Base-by-base conservation (phyloP, 1,140 invertebrate species). In the Triops cancriformis region DNA sequence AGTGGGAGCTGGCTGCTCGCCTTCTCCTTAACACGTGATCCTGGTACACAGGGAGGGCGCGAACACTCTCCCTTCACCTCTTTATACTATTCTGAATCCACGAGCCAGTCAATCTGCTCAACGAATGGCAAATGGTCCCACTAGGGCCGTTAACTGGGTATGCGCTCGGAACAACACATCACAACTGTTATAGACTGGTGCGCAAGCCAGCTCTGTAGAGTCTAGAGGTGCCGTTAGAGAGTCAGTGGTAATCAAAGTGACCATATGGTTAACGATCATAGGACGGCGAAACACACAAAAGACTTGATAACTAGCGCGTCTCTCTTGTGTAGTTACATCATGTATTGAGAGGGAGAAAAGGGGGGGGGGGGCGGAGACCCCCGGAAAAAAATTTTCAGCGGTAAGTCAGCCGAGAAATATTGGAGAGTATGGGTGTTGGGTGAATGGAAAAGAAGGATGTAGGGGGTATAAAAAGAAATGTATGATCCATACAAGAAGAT, bases 211-310 rank as follows among this genome's bases (percentile, higher is more conserved):
- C 7, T 4, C 7, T 37, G 31, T 37, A 37, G 31, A 37, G 31
- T 4, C 2, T 37, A 7, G 14, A 64, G 51, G 14, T n/a, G 51
- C 51, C 10, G 51, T 64, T 64, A 64, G 10, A 64, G 2, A 64
- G 51, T 64, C 51, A 64, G 14, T 23, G 51, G 51, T 64, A 64
- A 64, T 64, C 51, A 64, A 18, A 64, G 51, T 64, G 51, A 64
- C 51, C 51, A 64, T 64, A 64, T 64, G 51, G 51, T 64, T 64
- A 64, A 64, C 51, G 51, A 64, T 64, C 51, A 64, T 37, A 37
- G 31, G 23, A 23, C 51, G 51, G 51, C 18, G 18, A 5, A 18
- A 64, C 14, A 64, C 51, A 64, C 51, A 64, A 64, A 64, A 64
- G 51, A 64, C 51, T 64, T 64, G n/a, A 64, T 64, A 64, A 64